These are phyloP conservation scores for Bungarus multicinctus DNA, from an alignment of 2,113 vertebrate genomes.

Conservation along the genomic window DNA sequence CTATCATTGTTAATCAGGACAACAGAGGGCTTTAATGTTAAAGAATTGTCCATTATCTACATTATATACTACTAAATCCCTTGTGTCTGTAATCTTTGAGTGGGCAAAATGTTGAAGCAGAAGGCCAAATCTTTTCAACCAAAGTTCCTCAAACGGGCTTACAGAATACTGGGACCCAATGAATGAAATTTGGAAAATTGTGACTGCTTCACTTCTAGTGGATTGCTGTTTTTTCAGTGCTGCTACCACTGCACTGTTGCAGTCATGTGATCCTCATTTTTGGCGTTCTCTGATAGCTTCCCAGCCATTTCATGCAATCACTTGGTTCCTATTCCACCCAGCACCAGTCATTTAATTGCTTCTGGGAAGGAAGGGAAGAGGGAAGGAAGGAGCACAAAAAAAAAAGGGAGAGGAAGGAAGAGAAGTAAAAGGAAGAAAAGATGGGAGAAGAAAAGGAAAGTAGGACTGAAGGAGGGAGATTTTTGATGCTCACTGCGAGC, in stretches of 20 bases:
- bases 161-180: conserved; percentile 71
- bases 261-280: neutral
- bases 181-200: neutral
- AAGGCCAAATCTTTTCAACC: too few species aligned
- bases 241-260: neutral
- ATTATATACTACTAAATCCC: too few species aligned
- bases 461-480: neutral
- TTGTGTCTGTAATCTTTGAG: too few species aligned
- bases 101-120: too few species aligned
- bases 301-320: neutral
- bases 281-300: neutral
- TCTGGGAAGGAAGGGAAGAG: neutral
- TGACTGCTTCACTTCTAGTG: neutral
- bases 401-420: neutral
- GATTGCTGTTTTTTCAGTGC: neutral
- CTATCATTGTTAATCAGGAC: conserved; percentile 86
- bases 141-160: neutral
- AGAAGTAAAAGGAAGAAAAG: neutral
- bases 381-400: neutral
- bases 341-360: neutral
- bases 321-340: neutral
- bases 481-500: neutral
- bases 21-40: conserved; percentile 76
- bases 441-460: neutral
- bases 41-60: conserved; percentile 75